A percentile compares a stretch with the other conserved stretches of the same genome.
Conservation (phyloP, 2,888 invertebrate species). For the Folsomia candida region DNA sequence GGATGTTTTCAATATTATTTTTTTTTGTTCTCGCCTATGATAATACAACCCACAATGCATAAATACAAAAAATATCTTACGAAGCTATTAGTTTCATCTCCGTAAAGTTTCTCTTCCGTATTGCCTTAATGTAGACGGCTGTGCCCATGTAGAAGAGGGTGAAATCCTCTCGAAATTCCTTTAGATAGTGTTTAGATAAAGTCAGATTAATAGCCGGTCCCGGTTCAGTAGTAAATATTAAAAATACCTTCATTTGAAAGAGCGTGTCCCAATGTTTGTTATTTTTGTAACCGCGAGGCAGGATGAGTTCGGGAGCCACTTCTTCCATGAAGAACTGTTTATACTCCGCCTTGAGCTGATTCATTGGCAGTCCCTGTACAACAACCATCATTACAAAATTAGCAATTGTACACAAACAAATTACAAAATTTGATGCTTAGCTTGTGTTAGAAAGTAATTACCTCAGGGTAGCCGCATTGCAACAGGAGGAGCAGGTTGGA, state of each 20-base stretch:
- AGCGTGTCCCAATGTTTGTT: slow-evolving; percentile 32
- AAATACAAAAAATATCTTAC: too few species aligned
- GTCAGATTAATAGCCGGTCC: too few species aligned
- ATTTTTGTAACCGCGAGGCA: slow-evolving; percentile 20
- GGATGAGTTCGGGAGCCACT: slow-evolving; percentile 36
- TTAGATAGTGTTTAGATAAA: too few species aligned
- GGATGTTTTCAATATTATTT: neutral
- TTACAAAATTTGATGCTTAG: neutral
- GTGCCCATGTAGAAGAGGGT: slow-evolving; percentile 33
- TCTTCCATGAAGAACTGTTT: slow-evolving; percentile 37
- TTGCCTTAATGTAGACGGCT: slow-evolving; percentile 35
- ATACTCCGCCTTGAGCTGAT: slow-evolving; percentile 35
- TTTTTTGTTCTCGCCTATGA: too few species aligned
- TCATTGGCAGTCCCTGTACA: slow-evolving; percentile 32
- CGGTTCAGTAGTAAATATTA: too few species aligned
- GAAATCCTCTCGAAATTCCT: slow-evolving; percentile 37
- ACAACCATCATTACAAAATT: too few species aligned
- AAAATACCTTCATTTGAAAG: too few species aligned
- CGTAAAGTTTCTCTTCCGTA: slow-evolving; percentile 27
- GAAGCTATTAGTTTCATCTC: slow-evolving; percentile 44
- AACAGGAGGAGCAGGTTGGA: slow-evolving; percentile 36
- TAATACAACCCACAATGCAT: too few species aligned
- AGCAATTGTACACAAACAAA: neutral
- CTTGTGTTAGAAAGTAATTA: slow-evolving; percentile 1
- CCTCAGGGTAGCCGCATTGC: slow-evolving; percentile 40